Evolutionary conservation across 2,797 vertebrate species (phyloP), one percentile per base, ranked within the genome.

Genomic region (Etheostoma perlongum): DNA sequence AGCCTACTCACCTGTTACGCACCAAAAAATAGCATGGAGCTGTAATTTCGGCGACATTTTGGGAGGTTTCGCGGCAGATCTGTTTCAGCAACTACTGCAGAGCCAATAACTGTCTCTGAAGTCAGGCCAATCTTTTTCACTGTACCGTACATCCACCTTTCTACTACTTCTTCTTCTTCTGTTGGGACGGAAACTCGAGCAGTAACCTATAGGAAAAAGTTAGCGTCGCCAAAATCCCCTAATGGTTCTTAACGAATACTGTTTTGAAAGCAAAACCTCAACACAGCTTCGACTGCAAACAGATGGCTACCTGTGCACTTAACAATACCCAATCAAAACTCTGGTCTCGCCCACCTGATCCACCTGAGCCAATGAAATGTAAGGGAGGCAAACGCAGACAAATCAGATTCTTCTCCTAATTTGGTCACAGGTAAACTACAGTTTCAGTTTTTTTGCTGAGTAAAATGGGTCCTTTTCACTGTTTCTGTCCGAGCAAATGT

Each of bases 1-100:
- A 82, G 10, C 36, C 36, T 15, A 44, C 93, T 91, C 84, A 94
- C 93, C 90, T 85, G 90, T 52, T 53, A 87, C 7, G 40, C 61
- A 85, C 48, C 66, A 88, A 1, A 91, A 49, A 69, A 85, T 0
- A 1, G 49, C 54, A 30, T 19, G 0, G 33, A 86, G 78, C 2
- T 14, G 21, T 0, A 27, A 9, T 42, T 54, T 64, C 4, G 12
- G 53, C 51, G 60, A 67, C 89, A 93, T 90, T 75, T 76, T 58
- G 4, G 6, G 12, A 3, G 1, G 14, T 52, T 68, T 54, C 8
- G 5, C 0, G 0, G 0, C 30, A 46, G 27, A 12, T 0, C 1
- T 0, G 33, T 15, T 10, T 15, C 0, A 48, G 19, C 4, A 10
- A 12, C 3, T 3, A 4, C 1, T 2, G 18, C 48, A 21, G 4